Conservation (phyloP, 2,113 vertebrate species). For the Toxostoma redivivum region DNA sequence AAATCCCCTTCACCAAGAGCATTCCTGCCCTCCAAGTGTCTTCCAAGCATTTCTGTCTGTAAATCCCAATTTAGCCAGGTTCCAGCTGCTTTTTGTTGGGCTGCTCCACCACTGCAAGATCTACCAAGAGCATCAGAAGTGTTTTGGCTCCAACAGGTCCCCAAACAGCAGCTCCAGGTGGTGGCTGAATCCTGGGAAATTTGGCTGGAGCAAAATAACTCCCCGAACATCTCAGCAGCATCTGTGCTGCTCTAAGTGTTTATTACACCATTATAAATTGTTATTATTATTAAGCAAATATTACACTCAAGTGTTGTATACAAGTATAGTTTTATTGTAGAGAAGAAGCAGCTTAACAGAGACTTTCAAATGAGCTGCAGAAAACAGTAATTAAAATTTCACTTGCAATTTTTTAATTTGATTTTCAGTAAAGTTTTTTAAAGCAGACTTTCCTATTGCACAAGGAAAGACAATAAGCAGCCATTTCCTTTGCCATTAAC, state of each 20-base stretch:
- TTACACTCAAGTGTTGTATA: background rate
- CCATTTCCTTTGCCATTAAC: background rate
- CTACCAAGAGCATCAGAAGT: background rate
- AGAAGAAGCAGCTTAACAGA: background rate
- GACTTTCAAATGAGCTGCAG: background rate
- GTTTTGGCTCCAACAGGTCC: background rate
- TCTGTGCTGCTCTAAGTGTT: background rate
- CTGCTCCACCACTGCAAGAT: background rate
- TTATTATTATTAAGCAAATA: background rate
- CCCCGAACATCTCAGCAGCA: background rate
- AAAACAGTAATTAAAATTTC: background rate
- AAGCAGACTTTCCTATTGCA: background rate
- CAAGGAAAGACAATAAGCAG: background rate
- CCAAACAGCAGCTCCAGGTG: background rate
- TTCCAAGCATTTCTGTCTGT: fast-evolving
- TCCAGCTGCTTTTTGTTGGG: background rate
- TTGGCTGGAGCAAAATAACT: background rate
- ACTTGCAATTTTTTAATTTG: background rate
- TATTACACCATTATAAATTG: background rate
- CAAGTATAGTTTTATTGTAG: background rate
- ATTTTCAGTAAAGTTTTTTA: background rate
- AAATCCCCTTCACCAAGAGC: background rate
- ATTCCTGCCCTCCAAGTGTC: background rate
- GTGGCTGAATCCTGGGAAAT: background rate
- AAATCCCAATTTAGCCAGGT: background rate